Base-by-base conservation (phyloP, 2,797 vertebrate genomes). In the Gymnopithys bicolor region DNA sequence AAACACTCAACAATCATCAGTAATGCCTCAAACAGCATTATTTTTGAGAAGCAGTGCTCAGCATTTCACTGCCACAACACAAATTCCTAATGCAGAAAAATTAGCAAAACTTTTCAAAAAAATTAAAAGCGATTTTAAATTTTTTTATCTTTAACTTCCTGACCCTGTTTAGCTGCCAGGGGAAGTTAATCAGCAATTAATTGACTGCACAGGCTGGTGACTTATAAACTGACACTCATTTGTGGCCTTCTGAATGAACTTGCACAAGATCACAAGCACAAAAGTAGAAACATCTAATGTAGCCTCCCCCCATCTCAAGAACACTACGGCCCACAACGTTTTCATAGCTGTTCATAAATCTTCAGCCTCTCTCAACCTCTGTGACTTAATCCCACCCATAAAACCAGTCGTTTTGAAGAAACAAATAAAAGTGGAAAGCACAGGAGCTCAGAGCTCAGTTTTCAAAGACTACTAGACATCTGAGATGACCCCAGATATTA, bases 331-430 rank as follows among this genome's bases (percentile, higher is more conserved):
- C 69, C 37, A 33, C 89, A 94, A 89, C 56, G 67, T 95, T 93
- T 93, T 93, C 85, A 87, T 90, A 95, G 87, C 67, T 75, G 35
- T 81, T 91, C 80, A 53, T 95, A 94, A 90, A 92, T 94, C 87
- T 88, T 79, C 17, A 68, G 52, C 22, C 19, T 88, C 67, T 84
- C 49, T 96, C 41, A 94, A 77, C 53, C 1, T 21, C 49, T 55
- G 64, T 28, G 70, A 60, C 77, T 93, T 95, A 94, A 91, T 93
- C 63, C 52, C 51, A 62, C 83, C 80, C 80, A 84, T 90, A 91
- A 95, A 96, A 43, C 39, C 28, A 69, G 74, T 76, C 24, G 58
- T 94, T 93, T 80, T 73, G 90, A 96, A 90, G 93, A 93, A 95
- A 94, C 78, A 90, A 95, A 84, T 92, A 78, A 88, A 94, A 94